A percentile compares a stretch with the other conserved stretches of the same genome.
Evolutionary conservation across 2,888 invertebrate genomes (phyloP).

Genomic region (Andrena fulva): DNA sequence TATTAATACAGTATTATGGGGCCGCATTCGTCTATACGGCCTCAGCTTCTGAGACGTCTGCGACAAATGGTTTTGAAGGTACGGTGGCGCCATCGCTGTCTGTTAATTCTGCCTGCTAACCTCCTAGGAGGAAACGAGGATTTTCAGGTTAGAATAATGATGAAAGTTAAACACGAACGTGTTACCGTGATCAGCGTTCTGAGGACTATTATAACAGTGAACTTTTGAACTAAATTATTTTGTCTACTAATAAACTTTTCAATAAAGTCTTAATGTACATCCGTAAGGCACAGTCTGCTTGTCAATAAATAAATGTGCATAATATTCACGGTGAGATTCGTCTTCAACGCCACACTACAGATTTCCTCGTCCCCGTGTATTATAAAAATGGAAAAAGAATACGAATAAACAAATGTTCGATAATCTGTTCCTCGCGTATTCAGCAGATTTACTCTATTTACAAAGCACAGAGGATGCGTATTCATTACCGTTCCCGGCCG

Average conservation of each 20-base stretch:
- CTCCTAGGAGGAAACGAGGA: not conserved
- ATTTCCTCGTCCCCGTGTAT: not conserved
- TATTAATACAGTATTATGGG: not conserved
- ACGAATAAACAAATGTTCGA: not conserved
- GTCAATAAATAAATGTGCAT: no score
- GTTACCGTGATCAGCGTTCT: no score
- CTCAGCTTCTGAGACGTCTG: not conserved
- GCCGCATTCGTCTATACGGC: not conserved
- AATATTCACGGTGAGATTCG: not conserved
- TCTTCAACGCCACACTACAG: not conserved
- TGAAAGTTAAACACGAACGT: no score
- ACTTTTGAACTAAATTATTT: no score
- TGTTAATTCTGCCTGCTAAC: not conserved
- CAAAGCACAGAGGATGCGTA: conserved; percentile 32
- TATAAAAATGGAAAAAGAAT: not conserved
- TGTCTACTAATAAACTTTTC: no score
- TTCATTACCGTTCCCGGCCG: conserved; percentile 20
- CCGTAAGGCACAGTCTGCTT: no score
- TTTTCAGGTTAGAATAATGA: no score
- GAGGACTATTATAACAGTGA: no score
- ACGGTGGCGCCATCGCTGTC: not conserved
- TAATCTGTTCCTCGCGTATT: conserved; percentile 8
- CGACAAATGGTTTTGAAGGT: not conserved
- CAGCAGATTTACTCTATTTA: not conserved
- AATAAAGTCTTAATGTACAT: no score